phyloP scores from a whole-genome alignment of 30 jellyfish, hydroid and myxozoan genomes.

The Aurelia sp. region DNA sequence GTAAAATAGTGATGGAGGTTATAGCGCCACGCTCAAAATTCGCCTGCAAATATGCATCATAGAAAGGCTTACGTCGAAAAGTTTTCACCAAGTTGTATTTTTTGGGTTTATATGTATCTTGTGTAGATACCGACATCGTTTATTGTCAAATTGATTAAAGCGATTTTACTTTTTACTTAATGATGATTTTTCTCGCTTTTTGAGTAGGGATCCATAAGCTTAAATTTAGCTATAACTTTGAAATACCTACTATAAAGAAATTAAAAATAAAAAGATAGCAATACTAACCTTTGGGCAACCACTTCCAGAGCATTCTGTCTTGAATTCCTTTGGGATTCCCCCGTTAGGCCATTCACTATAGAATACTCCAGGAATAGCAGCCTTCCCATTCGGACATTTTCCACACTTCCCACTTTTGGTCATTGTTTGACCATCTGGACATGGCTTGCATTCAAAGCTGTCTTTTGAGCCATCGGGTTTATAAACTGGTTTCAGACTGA shows the following conservation, averaged over 20 bases:
- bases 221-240: no score
- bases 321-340: slow-evolving; percentile 58
- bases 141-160: no score
- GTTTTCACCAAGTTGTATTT: no score
- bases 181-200: no score
- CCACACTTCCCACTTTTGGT: slow-evolving; percentile 39
- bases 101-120: no score
- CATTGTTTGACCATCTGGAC: slow-evolving; percentile 44
- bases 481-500: slow-evolving; percentile 24
- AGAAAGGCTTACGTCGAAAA: no score
- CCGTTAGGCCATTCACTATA: slow-evolving; percentile 67
- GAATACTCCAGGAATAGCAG: slow-evolving; percentile 88
- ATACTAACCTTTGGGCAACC: slow-evolving; percentile 62
- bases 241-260: neutral
- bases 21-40: no score
- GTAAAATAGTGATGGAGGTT: no score
- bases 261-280: neutral
- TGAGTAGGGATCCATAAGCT: no score
- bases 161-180: no score
- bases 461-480: slow-evolving; percentile 33
- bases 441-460: slow-evolving; percentile 30
- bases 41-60: no score
- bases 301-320: slow-evolving; percentile 78
- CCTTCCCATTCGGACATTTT: slow-evolving; percentile 81
- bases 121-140: no score